These are phyloP conservation scores for Cerastis leucographa DNA, from an alignment of 2,888 invertebrate species.

Conservation along the genomic window DNA sequence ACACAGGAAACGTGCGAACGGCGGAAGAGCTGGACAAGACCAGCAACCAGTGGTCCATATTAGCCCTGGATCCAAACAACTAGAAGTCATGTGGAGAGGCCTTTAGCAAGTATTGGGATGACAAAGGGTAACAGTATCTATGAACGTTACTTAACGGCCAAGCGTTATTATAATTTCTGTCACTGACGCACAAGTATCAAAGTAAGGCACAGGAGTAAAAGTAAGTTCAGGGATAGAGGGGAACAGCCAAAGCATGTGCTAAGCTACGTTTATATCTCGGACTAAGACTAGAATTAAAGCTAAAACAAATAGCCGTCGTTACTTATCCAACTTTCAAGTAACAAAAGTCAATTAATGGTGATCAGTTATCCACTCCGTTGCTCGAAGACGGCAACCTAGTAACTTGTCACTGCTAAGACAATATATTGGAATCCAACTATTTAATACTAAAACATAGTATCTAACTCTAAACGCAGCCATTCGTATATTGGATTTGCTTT, in stretches of 20 bases:
- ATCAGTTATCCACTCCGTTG: constrained; percentile 44
- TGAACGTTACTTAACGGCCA: background rate
- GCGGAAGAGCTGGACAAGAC: no score
- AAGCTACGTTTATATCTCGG: background rate
- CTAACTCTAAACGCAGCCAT: constrained; percentile 39
- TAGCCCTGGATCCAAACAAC: no score
- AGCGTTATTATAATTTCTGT: background rate
- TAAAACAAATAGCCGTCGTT: constrained; percentile 24
- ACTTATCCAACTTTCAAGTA: constrained; percentile 26
- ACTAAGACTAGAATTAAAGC: constrained; percentile 3
- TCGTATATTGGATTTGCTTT: constrained; percentile 44
- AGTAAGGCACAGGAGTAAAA: background rate
- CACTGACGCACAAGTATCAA: background rate
- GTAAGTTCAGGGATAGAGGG: background rate
- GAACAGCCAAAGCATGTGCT: background rate
- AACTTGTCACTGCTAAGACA: constrained; percentile 38
- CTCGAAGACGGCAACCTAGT: constrained; percentile 34
- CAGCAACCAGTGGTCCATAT: no score
- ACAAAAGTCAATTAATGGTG: constrained; percentile 47
- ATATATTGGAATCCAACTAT: constrained; percentile 44
- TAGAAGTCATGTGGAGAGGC: no score
- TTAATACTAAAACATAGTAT: constrained; percentile 25
- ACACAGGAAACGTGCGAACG: background rate
- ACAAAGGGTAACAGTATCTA: background rate
- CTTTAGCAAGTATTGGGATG: no score